phyloP scores from a whole-genome alignment of 2,797 vertebrate genomes.

The Lophura swinhoii region DNA sequence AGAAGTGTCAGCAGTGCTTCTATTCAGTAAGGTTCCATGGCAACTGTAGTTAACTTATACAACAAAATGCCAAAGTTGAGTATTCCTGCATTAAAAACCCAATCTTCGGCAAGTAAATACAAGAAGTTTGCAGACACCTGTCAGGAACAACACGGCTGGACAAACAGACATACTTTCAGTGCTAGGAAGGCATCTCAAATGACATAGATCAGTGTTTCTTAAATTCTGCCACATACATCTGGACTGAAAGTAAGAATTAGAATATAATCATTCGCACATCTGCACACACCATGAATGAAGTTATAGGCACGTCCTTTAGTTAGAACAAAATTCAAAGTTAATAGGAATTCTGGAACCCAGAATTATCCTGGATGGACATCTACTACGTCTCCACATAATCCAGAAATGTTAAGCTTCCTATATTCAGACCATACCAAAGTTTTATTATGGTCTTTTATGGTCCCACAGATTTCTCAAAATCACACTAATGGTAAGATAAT shows the following conservation, averaged over 20 bases:
- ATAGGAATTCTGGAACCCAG: too few species aligned
- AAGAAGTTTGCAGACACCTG: not conserved
- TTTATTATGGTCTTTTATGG: too few species aligned
- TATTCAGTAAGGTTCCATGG: not conserved
- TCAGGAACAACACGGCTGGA: not conserved
- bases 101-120: not conserved
- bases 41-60: not conserved
- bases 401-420: too few species aligned
- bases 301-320: not conserved
- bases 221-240: not conserved
- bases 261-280: not conserved
- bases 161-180: not conserved
- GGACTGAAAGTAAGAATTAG: not conserved
- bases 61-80: not conserved
- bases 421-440: too few species aligned
- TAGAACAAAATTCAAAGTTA: not conserved
- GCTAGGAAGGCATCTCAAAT: not conserved
- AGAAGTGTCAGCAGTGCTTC: not conserved
- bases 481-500: too few species aligned
- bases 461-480: too few species aligned
- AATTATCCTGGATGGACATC: too few species aligned
- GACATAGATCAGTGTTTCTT: not conserved
- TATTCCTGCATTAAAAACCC: not conserved
- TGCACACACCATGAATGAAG: not conserved
- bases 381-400: too few species aligned